Conservation (phyloP, 2,113 vertebrate species). For the Megaptera novaeangliae region DNA sequence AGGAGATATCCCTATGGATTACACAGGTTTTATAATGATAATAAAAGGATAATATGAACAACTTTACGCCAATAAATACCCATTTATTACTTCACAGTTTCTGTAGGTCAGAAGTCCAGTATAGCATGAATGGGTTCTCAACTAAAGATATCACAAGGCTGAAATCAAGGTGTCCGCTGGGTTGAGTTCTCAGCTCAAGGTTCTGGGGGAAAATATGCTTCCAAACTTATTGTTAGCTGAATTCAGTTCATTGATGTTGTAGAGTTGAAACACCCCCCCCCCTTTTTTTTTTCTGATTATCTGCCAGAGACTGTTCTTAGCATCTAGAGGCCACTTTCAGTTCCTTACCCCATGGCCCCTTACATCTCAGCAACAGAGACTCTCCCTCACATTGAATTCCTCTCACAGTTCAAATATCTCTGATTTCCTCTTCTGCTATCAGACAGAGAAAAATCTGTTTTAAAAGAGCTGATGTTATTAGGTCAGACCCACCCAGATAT, state of each 20-base stretch:
- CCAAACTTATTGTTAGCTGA: neutral
- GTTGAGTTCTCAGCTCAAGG: neutral
- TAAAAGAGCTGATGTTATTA: neutral
- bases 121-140: neutral
- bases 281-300: neutral
- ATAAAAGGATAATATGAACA: neutral
- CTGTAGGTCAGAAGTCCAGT: neutral
- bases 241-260: neutral
- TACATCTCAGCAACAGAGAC: neutral
- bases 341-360: neutral
- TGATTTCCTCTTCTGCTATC: neutral
- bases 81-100: neutral
- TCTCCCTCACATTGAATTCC: neutral
- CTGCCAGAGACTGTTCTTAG: neutral
- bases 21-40: neutral
- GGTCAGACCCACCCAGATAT: neutral
- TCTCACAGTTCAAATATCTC: neutral
- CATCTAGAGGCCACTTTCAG: neutral
- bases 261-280: neutral
- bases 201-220: neutral
- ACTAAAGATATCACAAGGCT: neutral
- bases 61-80: neutral
- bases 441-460: neutral
- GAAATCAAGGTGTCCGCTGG: neutral
- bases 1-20: neutral